phyloP scores from a whole-genome alignment of 1,140 invertebrate genomes.

The Trialeurodes vaporariorum region DNA sequence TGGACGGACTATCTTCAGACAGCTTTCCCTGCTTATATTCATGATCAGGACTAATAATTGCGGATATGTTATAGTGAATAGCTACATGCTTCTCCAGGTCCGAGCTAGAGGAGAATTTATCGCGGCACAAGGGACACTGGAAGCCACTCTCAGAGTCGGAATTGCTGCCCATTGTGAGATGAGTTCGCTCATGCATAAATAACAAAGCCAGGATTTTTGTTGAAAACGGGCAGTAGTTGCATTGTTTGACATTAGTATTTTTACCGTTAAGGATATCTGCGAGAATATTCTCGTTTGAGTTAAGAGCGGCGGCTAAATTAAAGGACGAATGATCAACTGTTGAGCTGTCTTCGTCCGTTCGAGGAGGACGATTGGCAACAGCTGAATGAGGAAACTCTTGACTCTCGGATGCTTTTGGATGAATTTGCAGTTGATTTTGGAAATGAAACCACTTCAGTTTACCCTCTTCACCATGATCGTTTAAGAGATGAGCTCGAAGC shows the following conservation, averaged over 20 bases:
- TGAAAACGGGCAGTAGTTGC: constrained; percentile 78
- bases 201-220: constrained; percentile 77
- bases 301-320: neutral
- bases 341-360: constrained; percentile 18
- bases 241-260: constrained; percentile 56
- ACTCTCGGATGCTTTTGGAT: neutral
- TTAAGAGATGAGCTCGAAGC: constrained; percentile 74
- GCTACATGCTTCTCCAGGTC: neutral
- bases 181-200: constrained; percentile 79
- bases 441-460: constrained; percentile 48
- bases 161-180: constrained; percentile 28
- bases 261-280: constrained; percentile 17
- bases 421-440: constrained; percentile 3
- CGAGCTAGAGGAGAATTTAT: neutral
- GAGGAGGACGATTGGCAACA: constrained; percentile 21
- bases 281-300: neutral
- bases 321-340: neutral
- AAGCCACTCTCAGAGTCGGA: neutral
- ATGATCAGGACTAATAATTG: no score
- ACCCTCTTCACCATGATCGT: constrained; percentile 67
- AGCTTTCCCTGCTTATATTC: neutral
- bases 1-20: neutral
- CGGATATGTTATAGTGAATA: neutral
- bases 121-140: neutral
- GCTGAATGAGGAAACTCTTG: neutral